Conservation (phyloP, 2,888 invertebrate genomes). For the Dichetophora obliterata region DNA sequence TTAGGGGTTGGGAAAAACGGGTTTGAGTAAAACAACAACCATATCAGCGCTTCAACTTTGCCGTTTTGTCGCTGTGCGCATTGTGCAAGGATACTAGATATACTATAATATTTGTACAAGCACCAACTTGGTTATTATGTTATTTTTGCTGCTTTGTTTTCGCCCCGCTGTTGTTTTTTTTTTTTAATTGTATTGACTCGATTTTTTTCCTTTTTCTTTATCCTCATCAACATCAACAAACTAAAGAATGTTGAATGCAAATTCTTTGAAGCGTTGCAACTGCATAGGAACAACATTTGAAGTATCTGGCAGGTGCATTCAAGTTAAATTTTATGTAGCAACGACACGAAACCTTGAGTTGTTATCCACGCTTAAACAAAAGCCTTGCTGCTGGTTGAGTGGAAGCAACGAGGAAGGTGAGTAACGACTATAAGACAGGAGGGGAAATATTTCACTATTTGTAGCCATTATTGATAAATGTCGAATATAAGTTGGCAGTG, state of each 20-base stretch:
- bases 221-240: not conserved
- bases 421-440: too few relatives aligned
- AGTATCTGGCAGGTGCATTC: conserved; percentile 31
- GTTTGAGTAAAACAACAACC: not conserved
- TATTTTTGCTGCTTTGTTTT: not conserved
- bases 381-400: too few relatives aligned
- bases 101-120: not conserved
- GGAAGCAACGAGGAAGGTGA: too few relatives aligned
- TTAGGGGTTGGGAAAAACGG: not conserved
- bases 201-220: not conserved
- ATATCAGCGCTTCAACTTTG: not conserved
- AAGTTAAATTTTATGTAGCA: not conserved
- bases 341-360: not conserved
- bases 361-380: too few relatives aligned
- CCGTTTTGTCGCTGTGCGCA: not conserved
- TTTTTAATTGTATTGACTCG: not conserved
- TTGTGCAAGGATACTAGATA: conserved; percentile 1
- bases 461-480: too few relatives aligned
- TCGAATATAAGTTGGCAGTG: too few relatives aligned
- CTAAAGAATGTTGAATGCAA: conserved; percentile 15
- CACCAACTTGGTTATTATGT: not conserved
- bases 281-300: not conserved
- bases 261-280: conserved; percentile 30
- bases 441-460: too few relatives aligned
- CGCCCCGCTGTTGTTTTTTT: not conserved